Conservation (phyloP, 2,888 invertebrate genomes). For the Papilio demoleus region DNA sequence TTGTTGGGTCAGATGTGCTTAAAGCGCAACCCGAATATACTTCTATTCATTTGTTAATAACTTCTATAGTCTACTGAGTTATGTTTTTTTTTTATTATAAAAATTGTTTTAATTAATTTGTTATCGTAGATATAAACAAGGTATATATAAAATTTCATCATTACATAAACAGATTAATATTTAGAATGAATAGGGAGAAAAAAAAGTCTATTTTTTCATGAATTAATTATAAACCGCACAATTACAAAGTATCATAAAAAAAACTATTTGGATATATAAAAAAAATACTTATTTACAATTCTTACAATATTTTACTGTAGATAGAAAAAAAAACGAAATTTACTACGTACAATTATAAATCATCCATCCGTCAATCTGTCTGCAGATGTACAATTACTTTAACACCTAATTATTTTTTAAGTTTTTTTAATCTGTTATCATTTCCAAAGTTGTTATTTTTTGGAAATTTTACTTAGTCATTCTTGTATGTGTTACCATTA, state of each 20-base stretch:
- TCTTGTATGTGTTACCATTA: neutral
- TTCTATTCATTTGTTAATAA: neutral
- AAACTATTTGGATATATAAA: neutral
- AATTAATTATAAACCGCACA: neutral
- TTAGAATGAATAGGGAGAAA: neutral
- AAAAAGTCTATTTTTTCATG: constrained; percentile 7
- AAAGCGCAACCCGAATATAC: neutral
- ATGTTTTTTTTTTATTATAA: neutral
- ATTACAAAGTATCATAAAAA: neutral
- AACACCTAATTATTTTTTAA: too few species aligned
- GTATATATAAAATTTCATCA: neutral
- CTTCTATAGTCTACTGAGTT: constrained; percentile 4
- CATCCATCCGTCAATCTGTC: neutral
- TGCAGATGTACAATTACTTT: neutral
- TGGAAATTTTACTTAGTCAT: too few species aligned
- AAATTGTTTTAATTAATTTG: neutral
- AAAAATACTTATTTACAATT: neutral
- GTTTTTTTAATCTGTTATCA: too few species aligned
- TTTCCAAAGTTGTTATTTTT: too few species aligned
- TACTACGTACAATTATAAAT: neutral
- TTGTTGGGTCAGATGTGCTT: neutral
- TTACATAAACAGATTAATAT: neutral
- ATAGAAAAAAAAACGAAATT: constrained; percentile 4
- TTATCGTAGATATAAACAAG: neutral
- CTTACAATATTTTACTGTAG: constrained; percentile 6